These are phyloP conservation scores for Chionoecetes opilio DNA, from an alignment of 1,140 invertebrate genomes.

Conservation along the genomic window DNA sequence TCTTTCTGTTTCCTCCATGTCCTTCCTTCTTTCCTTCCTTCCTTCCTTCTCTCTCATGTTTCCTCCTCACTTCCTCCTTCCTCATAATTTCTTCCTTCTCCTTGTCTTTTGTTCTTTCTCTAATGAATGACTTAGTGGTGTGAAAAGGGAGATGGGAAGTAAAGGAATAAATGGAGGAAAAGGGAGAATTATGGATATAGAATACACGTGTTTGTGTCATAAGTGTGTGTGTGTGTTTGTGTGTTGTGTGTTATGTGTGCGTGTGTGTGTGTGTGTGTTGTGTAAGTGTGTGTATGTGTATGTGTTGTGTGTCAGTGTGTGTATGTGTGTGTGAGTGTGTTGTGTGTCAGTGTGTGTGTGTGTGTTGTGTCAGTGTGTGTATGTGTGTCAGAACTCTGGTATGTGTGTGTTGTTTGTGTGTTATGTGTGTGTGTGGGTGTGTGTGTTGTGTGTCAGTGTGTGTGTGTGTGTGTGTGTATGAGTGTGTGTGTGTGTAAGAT, in stretches of 20 bases:
- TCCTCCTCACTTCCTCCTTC: too few relatives aligned
- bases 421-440: slow-evolving; percentile 7
- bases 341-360: slow-evolving; percentile 9
- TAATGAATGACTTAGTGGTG: too few relatives aligned
- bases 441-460: slow-evolving; percentile 16
- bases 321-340: slow-evolving; percentile 3
- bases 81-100: too few relatives aligned
- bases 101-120: too few relatives aligned
- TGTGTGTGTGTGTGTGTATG: slow-evolving; percentile 18
- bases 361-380: background rate
- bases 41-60: too few relatives aligned
- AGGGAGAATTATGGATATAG: background rate
- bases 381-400: background rate
- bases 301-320: slow-evolving; percentile 16
- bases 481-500: background rate
- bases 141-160: background rate
- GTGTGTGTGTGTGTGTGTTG: slow-evolving; percentile 1
- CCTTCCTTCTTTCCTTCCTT: too few relatives aligned
- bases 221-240: slow-evolving; percentile 25
- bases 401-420: background rate
- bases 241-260: too few relatives aligned
- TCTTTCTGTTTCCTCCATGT: too few relatives aligned
- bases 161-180: background rate
- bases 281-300: background rate
- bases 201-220: background rate